phyloP scores from a whole-genome alignment of 2,113 vertebrate species.

The Lophius piscatorius region DNA sequence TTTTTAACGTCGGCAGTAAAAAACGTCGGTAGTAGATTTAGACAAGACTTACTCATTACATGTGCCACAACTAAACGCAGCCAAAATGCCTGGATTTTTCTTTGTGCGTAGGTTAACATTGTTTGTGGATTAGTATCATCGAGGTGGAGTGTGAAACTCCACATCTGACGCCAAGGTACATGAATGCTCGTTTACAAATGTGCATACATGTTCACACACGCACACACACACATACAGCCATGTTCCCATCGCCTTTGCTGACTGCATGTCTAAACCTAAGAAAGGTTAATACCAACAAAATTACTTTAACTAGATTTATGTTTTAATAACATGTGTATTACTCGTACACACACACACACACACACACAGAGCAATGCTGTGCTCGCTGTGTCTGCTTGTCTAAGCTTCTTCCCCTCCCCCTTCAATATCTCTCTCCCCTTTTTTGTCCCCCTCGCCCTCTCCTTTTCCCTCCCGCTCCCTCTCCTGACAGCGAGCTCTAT shows the following conservation, averaged over 20 bases:
- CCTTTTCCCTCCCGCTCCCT: conserved; percentile 58
- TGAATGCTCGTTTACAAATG: conserved; percentile 50
- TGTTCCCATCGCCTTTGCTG: too few relatives aligned
- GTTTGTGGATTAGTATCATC: conserved; percentile 15
- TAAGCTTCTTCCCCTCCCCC: conserved; percentile 75
- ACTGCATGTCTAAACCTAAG: too few relatives aligned
- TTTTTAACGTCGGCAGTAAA: too few relatives aligned
- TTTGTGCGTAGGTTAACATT: conserved; percentile 25
- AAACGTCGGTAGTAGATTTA: too few relatives aligned
- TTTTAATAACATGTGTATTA: too few relatives aligned
- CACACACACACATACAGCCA: conserved; percentile 22
- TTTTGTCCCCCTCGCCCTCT: conserved; percentile 75
- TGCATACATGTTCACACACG: conserved; percentile 37
- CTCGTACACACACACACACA: conserved; percentile 21
- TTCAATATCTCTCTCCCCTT: conserved; percentile 76
- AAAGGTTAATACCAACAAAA: too few relatives aligned
- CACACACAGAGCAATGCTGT: conserved; percentile 49
- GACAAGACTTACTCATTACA: conserved; percentile 8
- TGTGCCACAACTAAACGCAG: too few relatives aligned
- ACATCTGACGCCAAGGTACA: conserved; percentile 30
- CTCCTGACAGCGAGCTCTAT: conserved; percentile 77
- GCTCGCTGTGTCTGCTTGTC: conserved; percentile 65
- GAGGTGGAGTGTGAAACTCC: conserved; percentile 8
- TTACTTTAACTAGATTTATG: too few relatives aligned
- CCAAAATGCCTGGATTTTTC: conserved; percentile 22